Evolutionary conservation across 2,888 invertebrate genomes (phyloP).

Genomic region (Phasia obesa): DNA sequence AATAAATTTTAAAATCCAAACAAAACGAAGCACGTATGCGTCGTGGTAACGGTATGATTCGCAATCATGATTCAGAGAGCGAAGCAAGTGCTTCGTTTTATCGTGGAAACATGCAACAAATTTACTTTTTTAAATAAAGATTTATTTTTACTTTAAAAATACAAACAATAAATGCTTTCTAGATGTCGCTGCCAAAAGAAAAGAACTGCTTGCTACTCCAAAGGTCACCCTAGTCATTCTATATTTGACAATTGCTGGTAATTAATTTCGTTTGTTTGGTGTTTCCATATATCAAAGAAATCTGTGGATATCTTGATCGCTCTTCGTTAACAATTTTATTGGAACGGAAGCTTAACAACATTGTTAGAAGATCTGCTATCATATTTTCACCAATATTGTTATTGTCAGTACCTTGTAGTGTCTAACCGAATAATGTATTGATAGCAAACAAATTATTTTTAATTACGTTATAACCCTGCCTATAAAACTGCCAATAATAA

Average conservation of each 20-base stretch:
- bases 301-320: slow-evolving; percentile 63
- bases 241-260: slow-evolving; percentile 50
- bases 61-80: no score
- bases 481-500: slow-evolving; percentile 65
- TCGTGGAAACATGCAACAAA: no score
- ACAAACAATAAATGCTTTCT: slow-evolving; percentile 66
- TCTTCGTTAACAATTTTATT: slow-evolving; percentile 64
- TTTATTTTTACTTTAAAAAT: no score
- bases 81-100: no score
- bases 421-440: slow-evolving; percentile 66
- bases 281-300: slow-evolving; percentile 66
- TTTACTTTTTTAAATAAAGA: no score
- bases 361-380: slow-evolving; percentile 60
- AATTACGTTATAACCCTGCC: slow-evolving; percentile 30
- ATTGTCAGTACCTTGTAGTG: slow-evolving; percentile 41
- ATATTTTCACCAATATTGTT: slow-evolving; percentile 61
- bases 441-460: slow-evolving; percentile 57
- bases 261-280: slow-evolving; percentile 21
- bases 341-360: slow-evolving; percentile 67
- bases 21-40: no score
- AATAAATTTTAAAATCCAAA: no score
- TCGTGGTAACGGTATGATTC: no score
- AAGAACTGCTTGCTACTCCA: slow-evolving; percentile 67
- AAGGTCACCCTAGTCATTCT: slow-evolving; percentile 68
- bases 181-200: slow-evolving; percentile 66